Evolutionary conservation across 2,113 vertebrate species (phyloP), one percentile per base, ranked within the genome.

Genomic region (Anser brachyrhynchus): DNA sequence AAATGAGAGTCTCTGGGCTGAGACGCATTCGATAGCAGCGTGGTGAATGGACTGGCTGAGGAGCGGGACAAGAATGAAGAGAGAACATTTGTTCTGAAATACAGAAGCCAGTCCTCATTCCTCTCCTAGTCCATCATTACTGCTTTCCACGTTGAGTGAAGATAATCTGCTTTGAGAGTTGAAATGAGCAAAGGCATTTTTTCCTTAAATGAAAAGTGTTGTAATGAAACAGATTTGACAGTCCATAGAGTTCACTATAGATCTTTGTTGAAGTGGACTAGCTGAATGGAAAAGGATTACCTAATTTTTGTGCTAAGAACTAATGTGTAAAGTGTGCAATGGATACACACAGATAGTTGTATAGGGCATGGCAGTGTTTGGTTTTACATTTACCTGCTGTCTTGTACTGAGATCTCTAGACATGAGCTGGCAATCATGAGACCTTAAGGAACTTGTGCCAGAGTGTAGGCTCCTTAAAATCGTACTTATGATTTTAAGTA

Each of bases 1-100:
- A 92, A 92, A 82, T 72, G 81, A 84, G 58, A 84, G 35, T 69
- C 54, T 89, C 70, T 85, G 72, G 41, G 77, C 88, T 49, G 70
- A 82, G 81, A 33, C 62, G 9, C 21, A 61, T 46, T 28, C 4
- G 2, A 82, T 11, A 84, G 62, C 66, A 69, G 66, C 64, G 62
- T 37, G 25, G 79, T 65, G 77, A 89, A 92, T 57, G 20, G 66
- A 58, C 49, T 87, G 29, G 25, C 66, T 89, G 74, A 82, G 80
- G 26, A 84, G 29, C 0, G 1, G 65, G 73, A 33, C 52, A 87
- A 41, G 61, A 93, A 79, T 65, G 43, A 72, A 81, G n/a, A 75
- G 33, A 89, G 54, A 91, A 70, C 25, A 58, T 89, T 91, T 58
- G 29, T 85, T 89, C 77, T 91, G 46, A 86, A 90, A 79, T 71